These are phyloP conservation scores for Spisula subtruncata DNA, from an alignment of 2,888 invertebrate species.

Conservation along the genomic window DNA sequence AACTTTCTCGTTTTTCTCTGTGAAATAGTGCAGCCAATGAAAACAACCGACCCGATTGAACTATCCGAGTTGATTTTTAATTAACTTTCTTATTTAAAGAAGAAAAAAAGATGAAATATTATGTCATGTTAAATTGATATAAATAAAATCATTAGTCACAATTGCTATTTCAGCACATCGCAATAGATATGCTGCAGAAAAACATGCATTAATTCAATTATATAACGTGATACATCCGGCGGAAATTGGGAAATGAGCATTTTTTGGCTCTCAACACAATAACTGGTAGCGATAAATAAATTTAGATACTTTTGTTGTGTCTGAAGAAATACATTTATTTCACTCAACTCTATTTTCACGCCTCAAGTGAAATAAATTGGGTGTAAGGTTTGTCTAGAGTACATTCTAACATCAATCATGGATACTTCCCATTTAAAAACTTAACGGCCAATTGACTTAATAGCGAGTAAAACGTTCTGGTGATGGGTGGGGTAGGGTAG, in stretches of 20 bases:
- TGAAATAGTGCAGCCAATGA: no score
- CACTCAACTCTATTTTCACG: not conserved
- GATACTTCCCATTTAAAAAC: not conserved
- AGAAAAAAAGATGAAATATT: no score
- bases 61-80: no score
- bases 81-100: no score
- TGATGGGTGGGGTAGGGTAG: not conserved
- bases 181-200: no score
- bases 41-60: no score
- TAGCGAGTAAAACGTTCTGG: not conserved
- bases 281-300: not conserved
- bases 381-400: not conserved
- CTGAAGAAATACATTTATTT: slow-evolving; percentile 16
- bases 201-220: not conserved
- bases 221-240: not conserved
- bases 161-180: no score
- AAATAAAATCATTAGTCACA: no score
- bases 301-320: slow-evolving; percentile 3
- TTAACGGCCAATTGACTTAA: not conserved
- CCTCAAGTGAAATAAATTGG: slow-evolving; percentile 4
- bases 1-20: no score
- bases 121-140: no score
- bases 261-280: not conserved
- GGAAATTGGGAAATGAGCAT: not conserved
- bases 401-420: not conserved